phyloP scores from a whole-genome alignment of 2,113 vertebrate genomes.

The Conger conger region DNA sequence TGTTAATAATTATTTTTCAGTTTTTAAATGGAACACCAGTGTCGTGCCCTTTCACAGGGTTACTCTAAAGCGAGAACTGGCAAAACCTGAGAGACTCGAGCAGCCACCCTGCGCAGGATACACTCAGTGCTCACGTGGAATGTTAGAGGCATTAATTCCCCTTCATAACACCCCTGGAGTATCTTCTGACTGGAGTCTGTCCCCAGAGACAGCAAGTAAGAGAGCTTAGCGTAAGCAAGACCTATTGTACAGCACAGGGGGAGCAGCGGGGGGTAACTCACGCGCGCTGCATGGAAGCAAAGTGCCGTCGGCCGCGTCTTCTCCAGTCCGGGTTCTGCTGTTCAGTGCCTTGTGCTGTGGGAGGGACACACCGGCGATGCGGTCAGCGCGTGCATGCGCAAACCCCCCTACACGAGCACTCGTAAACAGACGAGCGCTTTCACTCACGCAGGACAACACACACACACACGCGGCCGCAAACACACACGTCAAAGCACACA shows the following conservation, averaged over 20 bases:
- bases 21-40: neutral
- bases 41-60: neutral
- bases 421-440: neutral
- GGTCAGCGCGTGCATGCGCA: neutral
- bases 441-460: neutral
- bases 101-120: neutral
- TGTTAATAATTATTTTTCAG: neutral
- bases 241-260: neutral
- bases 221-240: neutral
- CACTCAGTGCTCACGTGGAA: neutral
- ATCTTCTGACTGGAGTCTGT: neutral
- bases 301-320: neutral
- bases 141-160: neutral
- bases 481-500: neutral
- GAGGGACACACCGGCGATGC: slow-evolving; percentile 27
- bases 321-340: slow-evolving; percentile 18
- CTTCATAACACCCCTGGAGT: neutral
- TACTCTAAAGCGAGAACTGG: neutral
- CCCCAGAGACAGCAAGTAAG: neutral
- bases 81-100: too few species aligned
- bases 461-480: neutral
- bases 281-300: slow-evolving; percentile 45
- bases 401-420: neutral
- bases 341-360: slow-evolving; percentile 64
- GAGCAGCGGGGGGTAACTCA: slow-evolving; percentile 31